Evolutionary conservation across 2,113 vertebrate genomes (phyloP).

Genomic region (Zootoca vivipara): DNA sequence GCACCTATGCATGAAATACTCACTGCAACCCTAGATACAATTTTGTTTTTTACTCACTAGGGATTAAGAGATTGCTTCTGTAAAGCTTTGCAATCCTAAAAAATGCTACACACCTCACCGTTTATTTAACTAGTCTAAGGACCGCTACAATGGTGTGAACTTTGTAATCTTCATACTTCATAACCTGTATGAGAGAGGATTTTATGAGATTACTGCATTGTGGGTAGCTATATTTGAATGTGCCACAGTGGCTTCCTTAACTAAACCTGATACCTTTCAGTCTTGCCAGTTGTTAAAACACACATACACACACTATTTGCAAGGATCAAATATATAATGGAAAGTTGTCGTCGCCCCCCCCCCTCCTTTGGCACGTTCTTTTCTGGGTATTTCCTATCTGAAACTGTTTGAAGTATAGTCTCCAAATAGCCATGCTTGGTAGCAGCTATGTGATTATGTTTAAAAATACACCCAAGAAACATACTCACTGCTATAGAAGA

Average conservation of each 20-base stretch:
- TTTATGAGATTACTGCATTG: conserved; percentile 32
- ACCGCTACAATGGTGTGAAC: neutral
- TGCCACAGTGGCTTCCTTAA: conserved; percentile 43
- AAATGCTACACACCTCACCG: neutral
- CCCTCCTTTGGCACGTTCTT: conserved; percentile 36
- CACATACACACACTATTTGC: conserved; percentile 20
- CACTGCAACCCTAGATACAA: neutral
- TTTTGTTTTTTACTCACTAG: conserved; percentile 20
- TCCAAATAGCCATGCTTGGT: conserved; percentile 51
- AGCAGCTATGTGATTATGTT: neutral
- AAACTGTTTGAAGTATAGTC: conserved; percentile 42
- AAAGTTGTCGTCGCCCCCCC: conserved; percentile 29
- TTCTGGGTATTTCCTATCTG: conserved; percentile 44
- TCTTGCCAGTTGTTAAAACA: conserved; percentile 54
- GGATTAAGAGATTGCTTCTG: neutral
- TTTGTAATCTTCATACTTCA: conserved; percentile 11
- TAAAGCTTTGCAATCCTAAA: conserved; percentile 20
- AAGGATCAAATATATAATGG: conserved; percentile 53
- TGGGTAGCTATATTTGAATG: conserved; percentile 40
- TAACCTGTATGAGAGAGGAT: conserved; percentile 29
- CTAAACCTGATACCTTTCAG: conserved; percentile 37
- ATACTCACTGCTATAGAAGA: neutral
- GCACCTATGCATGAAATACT: neutral
- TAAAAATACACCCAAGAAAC: neutral
- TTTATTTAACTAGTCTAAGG: neutral